Conservation (phyloP, 2,797 vertebrate species). For the Sparus aurata region DNA sequence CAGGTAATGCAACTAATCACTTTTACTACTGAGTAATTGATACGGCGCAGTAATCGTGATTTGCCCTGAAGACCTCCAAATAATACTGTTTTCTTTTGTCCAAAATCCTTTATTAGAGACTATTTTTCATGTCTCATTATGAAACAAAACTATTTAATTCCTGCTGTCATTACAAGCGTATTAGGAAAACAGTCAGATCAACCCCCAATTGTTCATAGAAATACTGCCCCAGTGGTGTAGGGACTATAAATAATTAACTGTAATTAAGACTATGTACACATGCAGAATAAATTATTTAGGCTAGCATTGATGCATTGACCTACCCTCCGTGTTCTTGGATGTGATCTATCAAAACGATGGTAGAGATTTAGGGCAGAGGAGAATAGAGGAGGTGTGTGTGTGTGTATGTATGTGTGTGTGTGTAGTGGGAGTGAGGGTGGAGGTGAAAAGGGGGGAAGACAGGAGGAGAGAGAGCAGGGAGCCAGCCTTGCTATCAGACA, state of each 20-base stretch:
- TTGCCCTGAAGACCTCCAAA: not conserved
- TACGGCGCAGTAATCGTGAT: not conserved
- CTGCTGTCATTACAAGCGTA: constrained; percentile 10
- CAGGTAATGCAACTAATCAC: not conserved
- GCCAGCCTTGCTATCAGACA: constrained; percentile 59
- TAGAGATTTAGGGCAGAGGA: constrained; percentile 48
- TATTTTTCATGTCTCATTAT: not conserved
- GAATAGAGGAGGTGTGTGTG: not conserved
- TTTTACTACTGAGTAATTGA: not conserved
- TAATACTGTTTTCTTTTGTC: not conserved
- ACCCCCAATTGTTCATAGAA: constrained; percentile 60
- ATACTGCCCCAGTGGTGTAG: constrained; percentile 62
- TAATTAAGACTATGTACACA: constrained; percentile 85
- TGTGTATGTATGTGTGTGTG: not conserved
- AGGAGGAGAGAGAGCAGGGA: constrained; percentile 13
- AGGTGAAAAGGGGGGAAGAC: constrained; percentile 34
- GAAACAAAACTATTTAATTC: constrained; percentile 11
- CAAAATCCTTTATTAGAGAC: constrained; percentile 4
- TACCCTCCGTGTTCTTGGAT: constrained; percentile 73
- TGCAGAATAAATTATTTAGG: constrained; percentile 82
- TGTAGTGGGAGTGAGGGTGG: constrained; percentile 9
- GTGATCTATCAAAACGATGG: constrained; percentile 75
- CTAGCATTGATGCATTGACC: constrained; percentile 80
- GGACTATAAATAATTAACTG: constrained; percentile 80
- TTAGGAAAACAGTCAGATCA: constrained; percentile 48